These are phyloP conservation scores for Chaetophractus vellerosus DNA, from an alignment of 2,797 vertebrate genomes.

Conservation along the genomic window DNA sequence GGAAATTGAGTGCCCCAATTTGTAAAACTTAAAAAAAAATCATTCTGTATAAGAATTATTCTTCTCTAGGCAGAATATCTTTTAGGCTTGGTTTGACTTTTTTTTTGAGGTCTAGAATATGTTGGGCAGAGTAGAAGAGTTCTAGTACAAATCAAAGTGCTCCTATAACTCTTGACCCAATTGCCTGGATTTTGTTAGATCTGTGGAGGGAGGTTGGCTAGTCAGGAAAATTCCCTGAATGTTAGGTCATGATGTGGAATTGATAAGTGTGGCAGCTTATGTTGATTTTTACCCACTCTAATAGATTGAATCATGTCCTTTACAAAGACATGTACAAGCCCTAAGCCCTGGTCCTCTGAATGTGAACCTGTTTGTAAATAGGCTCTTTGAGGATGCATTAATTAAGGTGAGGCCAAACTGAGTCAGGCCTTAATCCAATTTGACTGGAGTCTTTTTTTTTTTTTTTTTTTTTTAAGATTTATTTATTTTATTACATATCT, in stretches of 20 bases:
- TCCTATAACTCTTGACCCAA: not conserved
- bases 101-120: slow-evolving; percentile 39
- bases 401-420: not conserved
- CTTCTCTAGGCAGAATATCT: slow-evolving; percentile 46
- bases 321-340: not conserved
- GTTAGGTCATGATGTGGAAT: not conserved
- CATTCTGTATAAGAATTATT: not conserved
- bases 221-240: slow-evolving; percentile 8
- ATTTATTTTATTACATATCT: too few relatives aligned
- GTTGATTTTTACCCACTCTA: not conserved
- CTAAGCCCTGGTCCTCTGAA: not conserved
- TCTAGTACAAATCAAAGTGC: slow-evolving; percentile 52
- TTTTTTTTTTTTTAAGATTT: too few relatives aligned
- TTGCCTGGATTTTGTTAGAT: not conserved
- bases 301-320: not conserved
- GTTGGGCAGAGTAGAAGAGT: not conserved
- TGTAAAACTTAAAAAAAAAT: slow-evolving; percentile 13
- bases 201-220: slow-evolving; percentile 20
- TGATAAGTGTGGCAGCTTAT: not conserved
- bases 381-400: not conserved
- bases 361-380: slow-evolving; percentile 1
- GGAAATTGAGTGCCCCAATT: slow-evolving; percentile 36
- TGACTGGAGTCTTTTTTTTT: not conserved
- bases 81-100: slow-evolving; percentile 44
- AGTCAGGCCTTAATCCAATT: not conserved